A percentile compares a stretch with the other conserved stretches of the same genome.
Evolutionary conservation across 1,140 invertebrate species (phyloP).

Genomic region (Dreissena polymorpha): DNA sequence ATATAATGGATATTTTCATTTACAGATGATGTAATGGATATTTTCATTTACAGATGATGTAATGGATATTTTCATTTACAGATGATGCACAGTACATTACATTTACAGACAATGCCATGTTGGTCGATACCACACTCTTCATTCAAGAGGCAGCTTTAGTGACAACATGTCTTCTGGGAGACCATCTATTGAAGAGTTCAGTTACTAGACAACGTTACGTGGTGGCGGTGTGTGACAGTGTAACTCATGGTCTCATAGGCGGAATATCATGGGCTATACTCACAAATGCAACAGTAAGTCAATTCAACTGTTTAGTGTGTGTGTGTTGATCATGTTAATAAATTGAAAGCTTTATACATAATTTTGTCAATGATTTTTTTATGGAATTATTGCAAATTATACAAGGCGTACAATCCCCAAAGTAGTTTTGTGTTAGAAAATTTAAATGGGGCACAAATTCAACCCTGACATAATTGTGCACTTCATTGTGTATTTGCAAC

Average conservation of each 20-base stretch:
- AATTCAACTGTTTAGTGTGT: neutral
- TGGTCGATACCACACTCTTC: neutral
- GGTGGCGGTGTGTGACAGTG: conserved; percentile 54
- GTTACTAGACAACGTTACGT: conserved; percentile 9
- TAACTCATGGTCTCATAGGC: conserved; percentile 66
- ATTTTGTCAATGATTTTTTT: neutral
- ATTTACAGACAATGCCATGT: neutral
- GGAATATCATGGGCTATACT: conserved; percentile 67
- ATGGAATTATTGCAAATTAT: neutral
- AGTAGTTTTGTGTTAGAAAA: too few relatives aligned
- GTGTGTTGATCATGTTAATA: neutral
- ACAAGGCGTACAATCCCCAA: too few relatives aligned
- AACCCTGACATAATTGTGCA: too few relatives aligned
- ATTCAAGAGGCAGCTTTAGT: conserved; percentile 9
- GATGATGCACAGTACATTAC: too few relatives aligned
- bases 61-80: too few relatives aligned
- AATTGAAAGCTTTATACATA: neutral
- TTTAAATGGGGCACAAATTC: too few relatives aligned
- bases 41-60: too few relatives aligned
- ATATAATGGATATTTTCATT: too few relatives aligned
- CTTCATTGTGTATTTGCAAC: too few relatives aligned
- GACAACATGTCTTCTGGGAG: conserved; percentile 18
- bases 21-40: too few relatives aligned
- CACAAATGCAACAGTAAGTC: conserved; percentile 50
- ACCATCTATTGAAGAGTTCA: conserved; percentile 15